These are phyloP conservation scores for Periophthalmodon schlosseri DNA, from an alignment of 2,113 vertebrate species.

Conservation along the genomic window DNA sequence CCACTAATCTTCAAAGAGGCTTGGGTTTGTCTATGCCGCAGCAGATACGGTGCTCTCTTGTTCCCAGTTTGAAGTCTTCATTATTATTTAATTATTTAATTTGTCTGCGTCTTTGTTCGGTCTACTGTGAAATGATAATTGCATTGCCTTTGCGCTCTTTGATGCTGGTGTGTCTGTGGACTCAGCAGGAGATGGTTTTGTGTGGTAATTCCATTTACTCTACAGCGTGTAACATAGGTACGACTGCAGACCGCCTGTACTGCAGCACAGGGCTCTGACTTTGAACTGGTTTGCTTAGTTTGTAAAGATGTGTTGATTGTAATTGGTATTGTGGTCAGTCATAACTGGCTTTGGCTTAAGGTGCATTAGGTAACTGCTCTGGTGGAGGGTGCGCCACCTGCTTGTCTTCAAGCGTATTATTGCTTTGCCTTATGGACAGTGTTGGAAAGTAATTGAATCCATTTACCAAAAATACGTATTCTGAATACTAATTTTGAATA, in stretches of 20 bases:
- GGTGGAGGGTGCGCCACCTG: too few species aligned
- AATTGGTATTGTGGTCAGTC: background rate
- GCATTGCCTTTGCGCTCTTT: conserved; percentile 56
- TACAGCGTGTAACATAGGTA: background rate
- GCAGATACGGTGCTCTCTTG: conserved; percentile 44
- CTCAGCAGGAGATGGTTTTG: conserved; percentile 15
- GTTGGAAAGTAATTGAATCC: too few species aligned
- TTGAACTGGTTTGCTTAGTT: background rate
- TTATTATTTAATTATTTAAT: conserved; percentile 77
- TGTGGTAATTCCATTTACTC: conserved; percentile 26
- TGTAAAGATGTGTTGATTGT: background rate
- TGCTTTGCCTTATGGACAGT: too few species aligned
- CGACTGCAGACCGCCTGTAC: conserved; percentile 8
- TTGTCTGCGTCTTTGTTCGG: conserved; percentile 69
- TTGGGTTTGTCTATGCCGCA: conserved; percentile 31
- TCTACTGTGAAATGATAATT: conserved; percentile 78
- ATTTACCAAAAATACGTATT: too few species aligned
- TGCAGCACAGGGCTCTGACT: background rate
- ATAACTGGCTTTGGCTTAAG: too few species aligned
- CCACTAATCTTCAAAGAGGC: conserved; percentile 66
- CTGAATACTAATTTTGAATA: too few species aligned
- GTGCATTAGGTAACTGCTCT: too few species aligned
- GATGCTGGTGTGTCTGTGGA: conserved; percentile 40
- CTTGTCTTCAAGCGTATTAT: too few species aligned
- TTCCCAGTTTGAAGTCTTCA: conserved; percentile 60